Conservation (phyloP, 2,888 invertebrate genomes). For the Bhutanitis thaidina region DNA sequence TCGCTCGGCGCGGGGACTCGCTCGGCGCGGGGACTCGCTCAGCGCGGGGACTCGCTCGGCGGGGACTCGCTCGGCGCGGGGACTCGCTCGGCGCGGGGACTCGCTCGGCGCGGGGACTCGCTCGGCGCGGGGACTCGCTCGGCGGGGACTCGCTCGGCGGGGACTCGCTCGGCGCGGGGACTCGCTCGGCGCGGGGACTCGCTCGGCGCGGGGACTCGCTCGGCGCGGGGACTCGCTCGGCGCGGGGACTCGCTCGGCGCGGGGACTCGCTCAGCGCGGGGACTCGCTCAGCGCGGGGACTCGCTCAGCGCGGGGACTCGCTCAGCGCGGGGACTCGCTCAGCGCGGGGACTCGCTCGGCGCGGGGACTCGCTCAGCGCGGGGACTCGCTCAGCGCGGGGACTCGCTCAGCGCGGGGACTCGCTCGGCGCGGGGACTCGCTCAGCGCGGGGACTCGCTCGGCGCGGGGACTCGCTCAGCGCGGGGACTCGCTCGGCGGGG, state of each 20-base stretch:
- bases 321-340: constrained; percentile 2
- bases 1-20: background rate
- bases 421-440: constrained; percentile 4
- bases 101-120: background rate
- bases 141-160: too few species aligned
- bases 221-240: background rate
- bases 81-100: too few species aligned
- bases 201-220: background rate
- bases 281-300: too few species aligned
- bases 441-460: too few species aligned
- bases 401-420: too few species aligned
- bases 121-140: constrained; percentile 2
- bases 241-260: too few species aligned
- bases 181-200: too few species aligned
- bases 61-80: constrained; percentile 1
- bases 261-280: constrained; percentile 1
- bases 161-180: constrained; percentile 2
- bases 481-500: too few species aligned
- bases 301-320: background rate
- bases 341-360: too few species aligned
- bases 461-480: too few species aligned
- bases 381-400: too few species aligned
- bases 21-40: constrained; percentile 2
- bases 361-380: constrained; percentile 1
- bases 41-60: too few species aligned